Evolutionary conservation across 2,888 invertebrate genomes (phyloP).

Genomic region (Callinectes sapidus): DNA sequence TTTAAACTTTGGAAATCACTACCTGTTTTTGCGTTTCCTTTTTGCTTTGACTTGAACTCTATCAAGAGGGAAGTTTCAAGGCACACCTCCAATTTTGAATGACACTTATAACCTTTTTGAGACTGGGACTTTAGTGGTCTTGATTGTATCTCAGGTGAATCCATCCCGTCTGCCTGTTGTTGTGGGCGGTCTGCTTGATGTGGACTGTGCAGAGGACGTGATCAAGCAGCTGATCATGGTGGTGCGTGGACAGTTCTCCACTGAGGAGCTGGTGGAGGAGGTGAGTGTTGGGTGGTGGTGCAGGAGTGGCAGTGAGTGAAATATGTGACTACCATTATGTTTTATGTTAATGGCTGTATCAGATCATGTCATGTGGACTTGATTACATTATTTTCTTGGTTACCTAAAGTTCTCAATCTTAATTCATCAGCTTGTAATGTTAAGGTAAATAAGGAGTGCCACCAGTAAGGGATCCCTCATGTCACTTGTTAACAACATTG

Average conservation of each 20-base stretch:
- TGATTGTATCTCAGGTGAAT: conserved; percentile 84
- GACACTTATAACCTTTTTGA: neutral
- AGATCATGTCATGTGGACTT: neutral
- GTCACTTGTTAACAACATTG: neutral
- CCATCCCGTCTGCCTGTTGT: conserved; percentile 98
- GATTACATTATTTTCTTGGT: neutral
- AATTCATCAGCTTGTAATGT: neutral
- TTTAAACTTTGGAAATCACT: too few relatives aligned
- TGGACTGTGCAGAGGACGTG: conserved; percentile 98
- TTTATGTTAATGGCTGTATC: too few relatives aligned
- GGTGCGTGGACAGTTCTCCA: conserved; percentile 98
- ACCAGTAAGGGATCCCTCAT: neutral
- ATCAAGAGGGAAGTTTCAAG: neutral
- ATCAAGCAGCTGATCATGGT: conserved; percentile 99
- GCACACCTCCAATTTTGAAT: too few relatives aligned
- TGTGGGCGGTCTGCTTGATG: conserved; percentile 97
- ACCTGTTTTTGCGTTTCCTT: too few relatives aligned
- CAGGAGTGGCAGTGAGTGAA: neutral
- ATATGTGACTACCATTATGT: neutral
- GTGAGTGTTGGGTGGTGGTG: conserved; percentile 73
- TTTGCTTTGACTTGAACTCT: too few relatives aligned
- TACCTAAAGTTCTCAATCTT: neutral
- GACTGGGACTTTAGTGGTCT: neutral
- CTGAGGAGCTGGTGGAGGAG: conserved; percentile 98
- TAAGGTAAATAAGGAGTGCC: neutral